Evolutionary conservation across 2,113 vertebrate species (phyloP), one percentile per base, ranked within the genome.

Genomic region (Nothobranchius kuhntae): DNA sequence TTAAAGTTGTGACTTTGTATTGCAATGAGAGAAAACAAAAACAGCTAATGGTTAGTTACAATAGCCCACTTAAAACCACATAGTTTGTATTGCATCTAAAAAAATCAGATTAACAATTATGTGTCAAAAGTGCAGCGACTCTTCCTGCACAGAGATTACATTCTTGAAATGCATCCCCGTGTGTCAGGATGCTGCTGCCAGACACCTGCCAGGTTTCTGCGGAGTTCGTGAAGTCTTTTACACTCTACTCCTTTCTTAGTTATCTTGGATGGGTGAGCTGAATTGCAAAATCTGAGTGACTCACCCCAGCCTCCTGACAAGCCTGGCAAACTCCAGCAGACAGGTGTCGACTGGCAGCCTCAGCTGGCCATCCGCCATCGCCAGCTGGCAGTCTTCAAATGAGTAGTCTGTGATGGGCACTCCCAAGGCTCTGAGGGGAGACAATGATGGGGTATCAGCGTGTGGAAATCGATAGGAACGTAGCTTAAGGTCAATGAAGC

Each of bases 381-480:
- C 95, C 80, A 99, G 92, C 92, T 97, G 96, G 91, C 97, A 98
- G 87, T 99, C 97, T 90, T 99, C 97, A 82, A 96, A 98, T 0
- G 97, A 97, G 81, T 98, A 98, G 86, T 99, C 97, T 1, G 96
- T 99, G 77, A 98, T 95, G 0, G 96, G 89, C 61, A 98, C 90
- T n/a, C 93, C 93, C 82, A 99, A 83, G 0, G 97, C 96, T 85
- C 97, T 98, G 89, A 4, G 68, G 36, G 62, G 26, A 68, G 52
- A 86, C 75, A 72, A 74, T 58, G 57, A 61, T 9, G 9, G 42
- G 47, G 67, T 58, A 68, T 73, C 61, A 71, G 51, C 46, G 9
- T 55, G 71, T 52, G 70, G 6, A 75, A 78, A 75, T 74, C 67
- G 21, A 75, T 61, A 59, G n/a, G 57, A 64, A 64, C 48, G 26